These are phyloP conservation scores for Coracias cyanogaster DNA, from an alignment of 2,797 vertebrate species.

Conservation along the genomic window DNA sequence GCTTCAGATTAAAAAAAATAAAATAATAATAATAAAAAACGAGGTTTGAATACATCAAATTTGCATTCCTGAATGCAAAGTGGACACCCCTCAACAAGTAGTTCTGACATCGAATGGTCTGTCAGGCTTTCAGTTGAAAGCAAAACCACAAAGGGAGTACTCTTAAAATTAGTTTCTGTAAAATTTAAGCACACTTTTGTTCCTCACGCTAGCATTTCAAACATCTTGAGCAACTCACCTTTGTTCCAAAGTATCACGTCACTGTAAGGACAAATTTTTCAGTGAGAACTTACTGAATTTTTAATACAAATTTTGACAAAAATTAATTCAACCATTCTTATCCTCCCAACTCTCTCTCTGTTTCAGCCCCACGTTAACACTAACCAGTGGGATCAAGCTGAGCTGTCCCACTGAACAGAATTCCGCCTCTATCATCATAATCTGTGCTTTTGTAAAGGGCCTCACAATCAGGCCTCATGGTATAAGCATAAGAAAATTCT, in stretches of 20 bases:
- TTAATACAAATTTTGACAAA: background rate
- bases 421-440: background rate
- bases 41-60: background rate
- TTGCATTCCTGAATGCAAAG: background rate
- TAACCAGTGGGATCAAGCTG: background rate
- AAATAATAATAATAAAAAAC: background rate
- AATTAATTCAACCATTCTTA: background rate
- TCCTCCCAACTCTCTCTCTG: background rate
- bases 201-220: background rate
- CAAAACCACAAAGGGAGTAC: background rate
- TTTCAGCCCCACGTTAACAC: accelerated
- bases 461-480: background rate
- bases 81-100: background rate
- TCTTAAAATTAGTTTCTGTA: background rate
- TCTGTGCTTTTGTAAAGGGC: background rate
- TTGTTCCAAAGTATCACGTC: background rate
- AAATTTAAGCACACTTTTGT: background rate
- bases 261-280: background rate
- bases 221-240: background rate
- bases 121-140: background rate
- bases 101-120: background rate
- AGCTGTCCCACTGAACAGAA: background rate
- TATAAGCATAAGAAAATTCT: accelerated
- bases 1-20: background rate
- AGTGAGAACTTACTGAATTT: slow-evolving; percentile 26